Evolutionary conservation across 2,888 invertebrate species (phyloP), one percentile per base, ranked within the genome.

Genomic region (Drosophila kokeensis): DNA sequence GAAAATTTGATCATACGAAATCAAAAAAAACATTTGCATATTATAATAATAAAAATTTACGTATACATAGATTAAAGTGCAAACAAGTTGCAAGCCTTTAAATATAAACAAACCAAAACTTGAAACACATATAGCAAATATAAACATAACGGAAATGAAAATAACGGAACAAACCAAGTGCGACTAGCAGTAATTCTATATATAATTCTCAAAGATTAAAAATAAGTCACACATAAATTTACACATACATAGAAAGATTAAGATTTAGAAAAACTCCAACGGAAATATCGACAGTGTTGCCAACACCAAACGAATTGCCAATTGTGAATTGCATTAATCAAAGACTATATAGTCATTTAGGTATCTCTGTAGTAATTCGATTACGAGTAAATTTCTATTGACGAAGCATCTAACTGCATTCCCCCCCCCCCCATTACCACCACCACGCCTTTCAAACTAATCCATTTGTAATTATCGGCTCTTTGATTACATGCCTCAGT

Each of bases 401-500:
- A 10, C n/a, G 45, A 53, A 40, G n/a, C 42, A 52, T 24, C 32
- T 24, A 59, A 40, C 55, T 54, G 32, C 38, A 32, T 69, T 27
- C 13, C 21, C 24, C 4, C 21, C 21, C 1, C 21, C 8, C 15
- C 24, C 45, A 0, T 7, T 21, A 21, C 7, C 48, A 34, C 32
- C 32, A 32, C 10, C 11, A 4, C 32, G 4, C 10, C 10, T 57
- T 11, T 21, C 4, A 21, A 62, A 30, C 6, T 24, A 32, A 52
- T 55, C n/a, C n/a, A 57, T 32, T 38, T 52, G 32, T 32, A 40
- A 34, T 72, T 34, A 55, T 24, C 29, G 48, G 32, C 45, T 52
- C 32, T 36, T 45, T 57, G 53, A 67, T 52, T 30, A 34, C n/a
- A 73, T 38, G 57, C 40, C 49, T 38, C 36, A 15, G 21, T 30